phyloP scores from a whole-genome alignment of 2,797 vertebrate genomes.

The Paedocypris micromegethes region DNA sequence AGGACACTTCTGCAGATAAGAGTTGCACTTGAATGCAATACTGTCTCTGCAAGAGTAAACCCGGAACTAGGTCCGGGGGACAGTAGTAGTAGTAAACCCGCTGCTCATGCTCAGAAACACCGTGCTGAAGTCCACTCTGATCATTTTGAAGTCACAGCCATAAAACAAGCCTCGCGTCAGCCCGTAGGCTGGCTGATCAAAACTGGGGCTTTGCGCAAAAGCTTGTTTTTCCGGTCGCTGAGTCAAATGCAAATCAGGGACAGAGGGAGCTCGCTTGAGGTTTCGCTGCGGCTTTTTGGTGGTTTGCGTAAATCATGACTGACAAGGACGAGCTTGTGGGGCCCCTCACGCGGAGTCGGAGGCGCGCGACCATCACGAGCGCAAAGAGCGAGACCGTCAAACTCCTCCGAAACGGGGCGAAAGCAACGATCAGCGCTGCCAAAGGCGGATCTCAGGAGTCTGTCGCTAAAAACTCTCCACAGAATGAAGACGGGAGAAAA shows the following conservation, averaged over 20 bases:
- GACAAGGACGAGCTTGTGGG: constrained; percentile 33
- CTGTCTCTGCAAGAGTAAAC: constrained; percentile 15
- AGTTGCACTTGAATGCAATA: neutral
- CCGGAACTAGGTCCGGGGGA: constrained; percentile 36
- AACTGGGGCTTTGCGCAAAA: constrained; percentile 3
- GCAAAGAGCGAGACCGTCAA: constrained; percentile 37
- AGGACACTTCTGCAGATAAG: neutral
- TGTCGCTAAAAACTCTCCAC: neutral
- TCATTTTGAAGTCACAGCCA: neutral
- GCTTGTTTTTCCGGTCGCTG: constrained; percentile 7
- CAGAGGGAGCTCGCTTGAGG: neutral
- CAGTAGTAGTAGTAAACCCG: constrained; percentile 10
- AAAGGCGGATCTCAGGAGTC: constrained; percentile 38
- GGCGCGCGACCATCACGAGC: constrained; percentile 50
- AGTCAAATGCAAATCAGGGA: constrained; percentile 3
- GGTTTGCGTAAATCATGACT: constrained; percentile 23
- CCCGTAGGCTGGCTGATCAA: neutral
- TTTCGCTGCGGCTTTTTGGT: neutral
- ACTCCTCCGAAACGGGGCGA: constrained; percentile 30
- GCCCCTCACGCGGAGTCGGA: constrained; percentile 40
- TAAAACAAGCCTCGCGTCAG: constrained; percentile 24
- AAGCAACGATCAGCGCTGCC: neutral
- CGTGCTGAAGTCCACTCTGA: constrained; percentile 16
- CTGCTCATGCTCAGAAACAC: neutral
- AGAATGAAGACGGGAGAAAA: constrained; percentile 44